A percentile compares a stretch with the other conserved stretches of the same genome.
Conservation (phyloP, 2,888 invertebrate genomes). For the Sisyra nigra region DNA sequence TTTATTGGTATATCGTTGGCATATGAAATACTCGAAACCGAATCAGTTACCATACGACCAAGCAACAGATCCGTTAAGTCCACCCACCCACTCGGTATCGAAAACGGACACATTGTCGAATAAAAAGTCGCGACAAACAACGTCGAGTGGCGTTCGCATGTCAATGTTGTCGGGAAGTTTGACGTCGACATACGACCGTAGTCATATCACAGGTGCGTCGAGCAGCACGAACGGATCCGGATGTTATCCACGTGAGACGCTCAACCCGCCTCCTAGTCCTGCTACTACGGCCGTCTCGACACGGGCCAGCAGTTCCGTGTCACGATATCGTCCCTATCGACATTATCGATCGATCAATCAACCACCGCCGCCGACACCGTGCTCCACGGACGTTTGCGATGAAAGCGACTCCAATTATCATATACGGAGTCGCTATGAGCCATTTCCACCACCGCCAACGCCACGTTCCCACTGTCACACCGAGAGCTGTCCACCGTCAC, state of each 20-base stretch:
- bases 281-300: constrained; percentile 54
- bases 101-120: constrained; percentile 10
- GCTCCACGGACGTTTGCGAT: constrained; percentile 86
- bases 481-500: constrained; percentile 49
- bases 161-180: constrained; percentile 44
- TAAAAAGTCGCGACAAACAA: constrained; percentile 20
- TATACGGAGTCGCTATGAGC: constrained; percentile 40
- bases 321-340: constrained; percentile 54
- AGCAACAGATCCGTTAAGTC: constrained; percentile 48
- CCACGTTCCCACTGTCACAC: constrained; percentile 61
- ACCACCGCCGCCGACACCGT: constrained; percentile 88
- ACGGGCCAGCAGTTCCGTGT: constrained; percentile 34
- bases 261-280: constrained; percentile 85
- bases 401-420: constrained; percentile 67
- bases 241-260: constrained; percentile 65
- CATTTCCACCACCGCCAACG: constrained; percentile 61
- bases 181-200: constrained; percentile 50
- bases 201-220: constrained; percentile 44
- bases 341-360: constrained; percentile 63
- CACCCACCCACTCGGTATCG: constrained; percentile 18
- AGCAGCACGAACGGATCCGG: constrained; percentile 48
- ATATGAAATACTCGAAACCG: constrained; percentile 31
- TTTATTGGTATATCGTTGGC: constrained; percentile 34
- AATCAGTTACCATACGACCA: constrained; percentile 34
- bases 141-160: constrained; percentile 41